Evolutionary conservation across 2,888 invertebrate species (phyloP).

Genomic region (Anodontia alba): DNA sequence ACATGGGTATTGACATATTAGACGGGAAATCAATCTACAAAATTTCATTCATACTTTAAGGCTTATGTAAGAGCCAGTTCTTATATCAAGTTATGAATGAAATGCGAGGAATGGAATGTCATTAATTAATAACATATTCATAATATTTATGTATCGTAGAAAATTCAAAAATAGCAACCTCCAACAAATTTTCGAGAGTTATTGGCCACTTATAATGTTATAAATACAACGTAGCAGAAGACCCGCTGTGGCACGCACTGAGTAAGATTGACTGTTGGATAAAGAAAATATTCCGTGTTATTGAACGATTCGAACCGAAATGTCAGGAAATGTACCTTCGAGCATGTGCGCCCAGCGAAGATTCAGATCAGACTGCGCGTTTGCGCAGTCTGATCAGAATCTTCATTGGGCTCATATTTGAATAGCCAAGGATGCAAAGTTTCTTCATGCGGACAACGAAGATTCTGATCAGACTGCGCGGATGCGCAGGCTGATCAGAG

Average conservation of each 20-base stretch:
- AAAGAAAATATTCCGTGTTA: background rate
- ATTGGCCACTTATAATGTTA: slow-evolving; percentile 7
- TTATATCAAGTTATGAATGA: slow-evolving; percentile 7
- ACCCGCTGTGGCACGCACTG: background rate
- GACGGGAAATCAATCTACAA: too few species aligned
- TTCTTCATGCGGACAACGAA: too few species aligned
- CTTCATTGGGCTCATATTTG: too few species aligned
- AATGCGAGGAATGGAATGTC: slow-evolving; percentile 8
- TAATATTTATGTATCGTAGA: background rate
- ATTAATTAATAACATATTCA: background rate
- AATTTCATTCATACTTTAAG: slow-evolving; percentile 1
- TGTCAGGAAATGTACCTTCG: too few species aligned
- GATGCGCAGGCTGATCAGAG: too few species aligned
- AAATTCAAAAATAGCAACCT: slow-evolving; percentile 47
- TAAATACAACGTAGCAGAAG: background rate
- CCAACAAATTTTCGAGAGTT: slow-evolving; percentile 34
- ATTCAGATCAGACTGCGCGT: too few species aligned
- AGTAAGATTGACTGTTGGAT: background rate
- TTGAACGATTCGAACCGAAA: too few species aligned
- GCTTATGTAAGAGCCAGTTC: background rate
- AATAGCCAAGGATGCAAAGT: too few species aligned
- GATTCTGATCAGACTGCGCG: too few species aligned
- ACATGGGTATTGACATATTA: too few species aligned
- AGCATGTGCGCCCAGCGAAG: too few species aligned
- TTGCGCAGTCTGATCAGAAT: too few species aligned